Evolutionary conservation across 2,113 vertebrate species (phyloP).

Genomic region (Neolamprologus modestus): DNA sequence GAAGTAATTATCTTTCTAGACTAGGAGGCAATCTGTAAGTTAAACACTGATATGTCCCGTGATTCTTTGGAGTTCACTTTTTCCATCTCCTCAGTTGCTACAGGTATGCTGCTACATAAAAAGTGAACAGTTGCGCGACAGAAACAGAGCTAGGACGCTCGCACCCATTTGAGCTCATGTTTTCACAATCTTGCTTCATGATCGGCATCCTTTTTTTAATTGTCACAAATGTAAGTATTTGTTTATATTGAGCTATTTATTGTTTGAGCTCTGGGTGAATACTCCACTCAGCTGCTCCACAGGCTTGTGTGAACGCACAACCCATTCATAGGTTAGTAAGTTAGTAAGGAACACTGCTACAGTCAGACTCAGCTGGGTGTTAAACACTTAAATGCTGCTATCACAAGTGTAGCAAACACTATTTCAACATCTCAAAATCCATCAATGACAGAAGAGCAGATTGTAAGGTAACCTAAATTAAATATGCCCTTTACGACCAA

Average conservation of each 20-base stretch:
- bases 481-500: conserved; percentile 20
- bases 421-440: conserved; percentile 13
- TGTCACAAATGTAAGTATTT: neutral
- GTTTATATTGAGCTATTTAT: neutral
- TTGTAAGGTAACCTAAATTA: neutral
- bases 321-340: conserved; percentile 10
- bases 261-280: neutral
- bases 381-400: conserved; percentile 1
- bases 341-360: conserved; percentile 37
- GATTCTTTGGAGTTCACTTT: conserved; percentile 12
- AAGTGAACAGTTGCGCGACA: neutral
- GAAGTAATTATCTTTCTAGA: neutral
- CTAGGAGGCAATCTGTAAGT: neutral
- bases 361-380: neutral
- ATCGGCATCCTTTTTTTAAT: neutral
- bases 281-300: neutral
- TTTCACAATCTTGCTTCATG: neutral
- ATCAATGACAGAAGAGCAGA: neutral
- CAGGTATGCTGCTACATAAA: conserved; percentile 23
- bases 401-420: conserved; percentile 13
- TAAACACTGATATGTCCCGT: neutral
- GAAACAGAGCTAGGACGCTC: neutral
- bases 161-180: neutral
- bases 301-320: neutral
- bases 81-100: conserved; percentile 2